These are phyloP conservation scores for Drosophila jambulina DNA, from an alignment of 1,140 invertebrate genomes.

Conservation along the genomic window DNA sequence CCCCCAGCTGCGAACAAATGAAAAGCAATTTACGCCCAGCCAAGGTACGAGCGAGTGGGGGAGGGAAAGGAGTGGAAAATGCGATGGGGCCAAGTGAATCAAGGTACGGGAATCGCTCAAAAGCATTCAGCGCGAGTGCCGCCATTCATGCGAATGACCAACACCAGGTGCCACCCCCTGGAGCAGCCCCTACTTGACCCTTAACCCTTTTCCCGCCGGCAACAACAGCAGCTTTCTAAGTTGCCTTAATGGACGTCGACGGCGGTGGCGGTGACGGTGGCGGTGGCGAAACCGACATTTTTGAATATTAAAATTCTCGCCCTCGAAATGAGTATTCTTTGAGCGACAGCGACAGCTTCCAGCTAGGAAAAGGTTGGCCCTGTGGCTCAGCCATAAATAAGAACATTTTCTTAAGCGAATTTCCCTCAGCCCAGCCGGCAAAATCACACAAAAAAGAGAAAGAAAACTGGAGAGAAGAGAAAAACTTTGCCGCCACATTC, in stretches of 20 bases:
- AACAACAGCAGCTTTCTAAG: slow-evolving; percentile 22
- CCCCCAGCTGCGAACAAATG: slow-evolving; percentile 52
- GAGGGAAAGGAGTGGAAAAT: background rate
- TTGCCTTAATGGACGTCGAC: slow-evolving; percentile 62
- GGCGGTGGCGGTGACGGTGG: background rate
- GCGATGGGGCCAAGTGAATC: slow-evolving; percentile 47
- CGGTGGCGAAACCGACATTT: slow-evolving; percentile 52
- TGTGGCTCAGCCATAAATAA: slow-evolving; percentile 62
- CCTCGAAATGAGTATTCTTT: slow-evolving; percentile 40
- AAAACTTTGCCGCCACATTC: slow-evolving; percentile 55
- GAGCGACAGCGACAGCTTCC: slow-evolving; percentile 5
- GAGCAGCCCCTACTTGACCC: slow-evolving; percentile 3
- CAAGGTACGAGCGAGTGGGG: slow-evolving; percentile 26
- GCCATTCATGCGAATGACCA: slow-evolving; percentile 60
- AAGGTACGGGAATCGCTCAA: slow-evolving; percentile 61
- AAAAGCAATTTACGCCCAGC: slow-evolving; percentile 73
- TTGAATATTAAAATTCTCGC: slow-evolving; percentile 69
- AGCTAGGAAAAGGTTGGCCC: slow-evolving; percentile 9
- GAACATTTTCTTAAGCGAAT: slow-evolving; percentile 60
- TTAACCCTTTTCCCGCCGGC: slow-evolving; percentile 13
- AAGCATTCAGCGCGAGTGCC: slow-evolving; percentile 46
- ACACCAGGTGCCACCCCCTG: slow-evolving; percentile 19
- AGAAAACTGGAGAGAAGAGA: background rate
- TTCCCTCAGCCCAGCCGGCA: slow-evolving; percentile 8
- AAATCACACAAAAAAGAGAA: background rate